phyloP scores from a whole-genome alignment of 2,113 vertebrate species.

The Stercorarius parasiticus region DNA sequence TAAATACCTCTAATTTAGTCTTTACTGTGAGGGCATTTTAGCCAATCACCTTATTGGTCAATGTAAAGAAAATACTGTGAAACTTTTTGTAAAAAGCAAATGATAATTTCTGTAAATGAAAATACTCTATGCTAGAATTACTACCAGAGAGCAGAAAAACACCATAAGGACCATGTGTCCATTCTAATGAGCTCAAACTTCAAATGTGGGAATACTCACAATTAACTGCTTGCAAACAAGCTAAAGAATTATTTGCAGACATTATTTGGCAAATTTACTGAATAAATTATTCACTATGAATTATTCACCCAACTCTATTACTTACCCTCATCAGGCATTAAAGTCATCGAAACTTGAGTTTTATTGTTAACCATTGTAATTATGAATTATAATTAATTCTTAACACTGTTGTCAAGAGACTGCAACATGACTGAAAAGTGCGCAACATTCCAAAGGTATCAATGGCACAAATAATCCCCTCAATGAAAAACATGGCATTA shows the following conservation, averaged over 20 bases:
- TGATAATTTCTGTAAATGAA: background rate
- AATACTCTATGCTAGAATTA: background rate
- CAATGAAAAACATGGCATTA: constrained; percentile 13
- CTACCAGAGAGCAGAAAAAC: background rate
- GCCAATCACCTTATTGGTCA: background rate
- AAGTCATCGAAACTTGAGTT: constrained; percentile 46
- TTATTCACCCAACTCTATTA: constrained; percentile 56
- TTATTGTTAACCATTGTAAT: constrained; percentile 62
- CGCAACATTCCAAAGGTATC: constrained; percentile 46
- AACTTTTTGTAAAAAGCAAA: background rate
- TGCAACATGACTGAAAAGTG: constrained; percentile 20
- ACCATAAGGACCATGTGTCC: background rate
- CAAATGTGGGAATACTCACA: background rate
- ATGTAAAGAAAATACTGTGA: background rate
- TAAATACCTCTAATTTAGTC: background rate
- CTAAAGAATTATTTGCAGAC: constrained; percentile 48
- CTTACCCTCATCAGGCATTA: constrained; percentile 47
- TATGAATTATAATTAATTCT: constrained; percentile 69
- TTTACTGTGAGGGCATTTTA: background rate
- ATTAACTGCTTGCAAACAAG: constrained; percentile 49
- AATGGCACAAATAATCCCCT: constrained; percentile 53
- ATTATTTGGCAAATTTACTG: constrained; percentile 55
- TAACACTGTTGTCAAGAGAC: constrained; percentile 62
- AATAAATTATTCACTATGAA: constrained; percentile 47
- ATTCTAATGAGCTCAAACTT: constrained; percentile 5